These are phyloP conservation scores for Dryomyza anilis DNA, from an alignment of 2,888 invertebrate species.

Conservation along the genomic window DNA sequence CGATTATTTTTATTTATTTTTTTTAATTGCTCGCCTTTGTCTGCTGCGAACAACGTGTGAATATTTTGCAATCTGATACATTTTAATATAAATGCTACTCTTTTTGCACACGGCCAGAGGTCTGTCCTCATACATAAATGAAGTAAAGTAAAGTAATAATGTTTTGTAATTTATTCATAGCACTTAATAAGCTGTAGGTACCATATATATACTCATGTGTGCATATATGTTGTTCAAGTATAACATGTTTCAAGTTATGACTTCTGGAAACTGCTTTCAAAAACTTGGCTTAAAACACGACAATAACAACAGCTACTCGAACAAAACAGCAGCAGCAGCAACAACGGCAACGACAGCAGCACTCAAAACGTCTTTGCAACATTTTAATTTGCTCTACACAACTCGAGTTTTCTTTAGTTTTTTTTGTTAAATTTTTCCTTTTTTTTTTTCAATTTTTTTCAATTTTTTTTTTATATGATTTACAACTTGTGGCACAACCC, in stretches of 20 bases:
- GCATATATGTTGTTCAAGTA: too few relatives aligned
- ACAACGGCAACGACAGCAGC: background rate
- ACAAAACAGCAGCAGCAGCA: background rate
- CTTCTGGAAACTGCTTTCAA: constrained; percentile 5
- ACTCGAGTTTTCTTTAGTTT: background rate
- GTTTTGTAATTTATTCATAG: too few relatives aligned
- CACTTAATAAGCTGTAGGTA: too few relatives aligned
- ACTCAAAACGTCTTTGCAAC: constrained; percentile 5
- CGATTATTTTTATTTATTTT: too few relatives aligned
- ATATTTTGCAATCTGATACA: too few relatives aligned
- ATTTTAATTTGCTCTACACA: constrained; percentile 8
- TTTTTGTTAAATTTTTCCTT: background rate
- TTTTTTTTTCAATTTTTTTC: background rate
- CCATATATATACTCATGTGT: too few relatives aligned
- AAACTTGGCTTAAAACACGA: background rate
- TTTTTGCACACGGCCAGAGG: too few relatives aligned
- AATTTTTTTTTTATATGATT: background rate
- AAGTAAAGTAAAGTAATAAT: too few relatives aligned
- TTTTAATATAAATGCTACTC: too few relatives aligned
- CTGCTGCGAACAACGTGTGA: too few relatives aligned
- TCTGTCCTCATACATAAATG: too few relatives aligned
- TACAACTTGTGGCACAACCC: background rate
- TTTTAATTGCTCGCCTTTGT: too few relatives aligned
- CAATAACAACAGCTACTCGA: background rate
- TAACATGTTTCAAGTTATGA: constrained; percentile 19